A percentile compares a stretch with the other conserved stretches of the same genome.
Evolutionary conservation across 2,888 invertebrate species (phyloP).

Genomic region (Pandemis cinnamomeana): DNA sequence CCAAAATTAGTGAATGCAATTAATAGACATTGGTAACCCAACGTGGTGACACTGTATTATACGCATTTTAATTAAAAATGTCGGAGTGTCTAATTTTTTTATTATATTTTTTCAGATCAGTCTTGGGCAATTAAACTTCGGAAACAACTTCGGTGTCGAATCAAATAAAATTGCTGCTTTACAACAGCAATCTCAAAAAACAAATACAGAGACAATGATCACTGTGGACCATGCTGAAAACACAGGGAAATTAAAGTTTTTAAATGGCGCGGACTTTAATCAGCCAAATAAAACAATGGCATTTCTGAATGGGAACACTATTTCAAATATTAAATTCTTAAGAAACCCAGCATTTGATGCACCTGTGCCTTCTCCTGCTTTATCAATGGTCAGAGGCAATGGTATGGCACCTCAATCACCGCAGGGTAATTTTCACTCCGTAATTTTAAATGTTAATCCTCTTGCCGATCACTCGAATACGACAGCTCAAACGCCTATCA

Average conservation of each 20-base stretch:
- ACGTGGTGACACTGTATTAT: too few species aligned
- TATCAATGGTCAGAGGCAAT: conserved; percentile 17
- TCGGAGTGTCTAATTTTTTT: too few species aligned
- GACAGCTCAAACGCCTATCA: not conserved
- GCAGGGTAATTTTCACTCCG: not conserved
- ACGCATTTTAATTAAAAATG: too few species aligned
- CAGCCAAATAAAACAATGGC: not conserved
- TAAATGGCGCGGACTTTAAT: not conserved
- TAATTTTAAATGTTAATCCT: not conserved
- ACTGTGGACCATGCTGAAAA: not conserved
- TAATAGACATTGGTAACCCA: too few species aligned
- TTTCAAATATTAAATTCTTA: conserved; percentile 20
- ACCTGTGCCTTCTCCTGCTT: not conserved
- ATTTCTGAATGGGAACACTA: conserved; percentile 8
- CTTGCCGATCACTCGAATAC: not conserved
- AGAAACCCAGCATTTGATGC: conserved; percentile 20
- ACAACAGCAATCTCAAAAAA: conserved; percentile 31
- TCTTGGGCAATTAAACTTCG: conserved; percentile 22
- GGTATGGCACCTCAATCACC: conserved; percentile 1
- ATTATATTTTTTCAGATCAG: conserved; percentile 19
- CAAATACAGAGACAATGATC: conserved; percentile 4
- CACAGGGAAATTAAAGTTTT: conserved; percentile 1
- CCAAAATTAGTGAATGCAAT: not conserved
- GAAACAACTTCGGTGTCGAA: conserved; percentile 14
- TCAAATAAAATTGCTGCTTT: conserved; percentile 19